Evolutionary conservation across 1,140 invertebrate genomes (phyloP).

Genomic region (Caenorhabditis remanei): DNA sequence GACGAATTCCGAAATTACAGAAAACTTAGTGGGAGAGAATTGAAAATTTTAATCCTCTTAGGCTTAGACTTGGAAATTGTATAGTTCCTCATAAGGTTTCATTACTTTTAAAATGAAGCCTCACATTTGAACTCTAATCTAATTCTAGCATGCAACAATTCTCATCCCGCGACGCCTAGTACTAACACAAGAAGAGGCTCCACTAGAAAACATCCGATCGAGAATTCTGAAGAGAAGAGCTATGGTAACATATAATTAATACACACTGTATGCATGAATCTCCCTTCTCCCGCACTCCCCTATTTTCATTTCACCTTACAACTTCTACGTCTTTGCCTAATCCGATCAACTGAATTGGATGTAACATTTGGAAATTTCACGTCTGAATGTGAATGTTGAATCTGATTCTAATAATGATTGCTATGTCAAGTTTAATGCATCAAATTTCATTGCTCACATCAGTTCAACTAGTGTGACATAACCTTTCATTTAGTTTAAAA

Average conservation of each 20-base stretch:
- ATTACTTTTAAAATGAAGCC: constrained; percentile 10
- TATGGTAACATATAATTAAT: background rate
- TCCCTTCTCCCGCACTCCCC: background rate
- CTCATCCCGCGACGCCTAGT: constrained; percentile 34
- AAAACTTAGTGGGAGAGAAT: background rate
- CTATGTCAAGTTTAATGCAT: background rate
- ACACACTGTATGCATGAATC: background rate
- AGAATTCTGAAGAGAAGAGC: constrained; percentile 49
- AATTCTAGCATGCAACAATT: constrained; percentile 49
- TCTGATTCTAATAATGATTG: background rate
- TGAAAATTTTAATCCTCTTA: background rate
- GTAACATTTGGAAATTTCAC: constrained; percentile 8
- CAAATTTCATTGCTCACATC: background rate
- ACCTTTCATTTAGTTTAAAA: background rate
- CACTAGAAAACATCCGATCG: constrained; percentile 35
- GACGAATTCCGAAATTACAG: background rate
- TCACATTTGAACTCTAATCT: background rate
- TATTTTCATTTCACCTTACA: background rate
- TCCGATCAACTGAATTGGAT: background rate
- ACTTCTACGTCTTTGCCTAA: constrained; percentile 41
- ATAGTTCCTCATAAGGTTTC: constrained; percentile 14
- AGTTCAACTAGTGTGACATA: background rate
- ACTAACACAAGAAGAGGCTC: constrained; percentile 10
- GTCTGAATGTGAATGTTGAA: constrained; percentile 16
- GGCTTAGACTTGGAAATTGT: constrained; percentile 11